Conservation (phyloP, 2,797 vertebrate species). For the Chelon labrosus region DNA sequence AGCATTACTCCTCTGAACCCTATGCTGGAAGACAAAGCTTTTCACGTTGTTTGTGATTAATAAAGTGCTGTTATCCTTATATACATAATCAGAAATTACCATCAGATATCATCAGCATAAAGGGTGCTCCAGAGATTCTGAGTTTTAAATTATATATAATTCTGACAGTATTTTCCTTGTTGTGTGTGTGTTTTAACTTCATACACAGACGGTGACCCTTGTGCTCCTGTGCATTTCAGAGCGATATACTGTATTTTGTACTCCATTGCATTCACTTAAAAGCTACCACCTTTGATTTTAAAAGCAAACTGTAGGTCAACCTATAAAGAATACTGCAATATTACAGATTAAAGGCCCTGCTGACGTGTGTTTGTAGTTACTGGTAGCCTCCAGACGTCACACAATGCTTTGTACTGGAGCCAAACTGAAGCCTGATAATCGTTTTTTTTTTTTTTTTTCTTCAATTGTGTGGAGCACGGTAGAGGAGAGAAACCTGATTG, state of each 20-base stretch:
- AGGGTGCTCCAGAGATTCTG: background rate
- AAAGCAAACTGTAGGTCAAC: background rate
- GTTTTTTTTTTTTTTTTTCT: too few species aligned
- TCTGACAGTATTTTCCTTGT: background rate
- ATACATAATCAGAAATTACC: background rate
- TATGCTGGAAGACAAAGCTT: background rate
- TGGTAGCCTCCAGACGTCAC: too few species aligned
- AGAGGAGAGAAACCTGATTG: too few species aligned
- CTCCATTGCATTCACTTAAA: too few species aligned
- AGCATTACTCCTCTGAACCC: constrained; percentile 17
- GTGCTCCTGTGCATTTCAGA: background rate
- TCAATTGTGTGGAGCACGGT: too few species aligned
- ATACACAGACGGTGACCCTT: background rate
- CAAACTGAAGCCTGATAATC: too few species aligned
- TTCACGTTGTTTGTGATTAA: background rate
- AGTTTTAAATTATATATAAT: background rate
- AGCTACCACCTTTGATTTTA: background rate
- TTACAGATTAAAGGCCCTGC: background rate
- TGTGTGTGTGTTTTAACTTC: background rate
- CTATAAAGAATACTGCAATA: background rate
- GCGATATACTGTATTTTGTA: background rate
- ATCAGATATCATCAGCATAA: background rate
- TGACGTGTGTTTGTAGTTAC: background rate
- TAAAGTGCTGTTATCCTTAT: background rate
- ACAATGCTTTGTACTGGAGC: too few species aligned